A percentile compares a stretch with the other conserved stretches of the same genome.
Conservation (phyloP, 1,140 invertebrate genomes). For the Drosophila tani region DNA sequence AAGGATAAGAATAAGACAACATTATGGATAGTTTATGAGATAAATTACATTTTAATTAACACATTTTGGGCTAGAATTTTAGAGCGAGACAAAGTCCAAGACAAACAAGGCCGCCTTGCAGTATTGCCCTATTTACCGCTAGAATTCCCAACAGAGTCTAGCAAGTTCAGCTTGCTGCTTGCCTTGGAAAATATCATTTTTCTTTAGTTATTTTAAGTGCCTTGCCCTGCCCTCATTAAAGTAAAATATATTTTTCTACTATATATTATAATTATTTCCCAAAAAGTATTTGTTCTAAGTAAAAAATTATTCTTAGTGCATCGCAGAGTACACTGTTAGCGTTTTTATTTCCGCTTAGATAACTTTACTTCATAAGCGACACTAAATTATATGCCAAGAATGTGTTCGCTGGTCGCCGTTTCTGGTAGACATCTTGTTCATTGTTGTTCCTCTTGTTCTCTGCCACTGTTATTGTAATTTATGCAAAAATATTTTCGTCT, state of each 20-base stretch:
- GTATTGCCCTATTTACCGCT: too few relatives aligned
- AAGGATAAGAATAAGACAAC: background rate
- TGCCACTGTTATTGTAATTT: conserved; percentile 76
- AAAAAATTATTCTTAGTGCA: background rate
- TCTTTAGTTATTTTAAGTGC: too few relatives aligned
- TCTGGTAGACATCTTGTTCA: conserved; percentile 80
- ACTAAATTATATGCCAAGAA: conserved; percentile 82
- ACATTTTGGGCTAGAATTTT: background rate
- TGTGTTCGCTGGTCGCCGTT: conserved; percentile 60
- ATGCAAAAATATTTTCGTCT: conserved; percentile 81
- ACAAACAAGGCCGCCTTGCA: too few relatives aligned
- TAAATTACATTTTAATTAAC: background rate
- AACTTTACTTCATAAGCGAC: conserved; percentile 83
- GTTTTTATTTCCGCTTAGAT: conserved; percentile 82
- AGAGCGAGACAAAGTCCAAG: background rate
- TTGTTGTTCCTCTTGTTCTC: conserved; percentile 64
- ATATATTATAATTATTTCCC: too few relatives aligned
- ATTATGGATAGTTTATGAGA: background rate
- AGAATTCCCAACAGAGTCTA: too few relatives aligned
- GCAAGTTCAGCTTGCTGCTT: background rate
- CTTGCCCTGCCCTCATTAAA: background rate
- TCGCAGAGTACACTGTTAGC: conserved; percentile 24
- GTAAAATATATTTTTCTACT: too few relatives aligned
- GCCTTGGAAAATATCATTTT: too few relatives aligned
- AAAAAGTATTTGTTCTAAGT: background rate